Conservation (phyloP, 1,140 invertebrate species). For the Ips typographus region DNA sequence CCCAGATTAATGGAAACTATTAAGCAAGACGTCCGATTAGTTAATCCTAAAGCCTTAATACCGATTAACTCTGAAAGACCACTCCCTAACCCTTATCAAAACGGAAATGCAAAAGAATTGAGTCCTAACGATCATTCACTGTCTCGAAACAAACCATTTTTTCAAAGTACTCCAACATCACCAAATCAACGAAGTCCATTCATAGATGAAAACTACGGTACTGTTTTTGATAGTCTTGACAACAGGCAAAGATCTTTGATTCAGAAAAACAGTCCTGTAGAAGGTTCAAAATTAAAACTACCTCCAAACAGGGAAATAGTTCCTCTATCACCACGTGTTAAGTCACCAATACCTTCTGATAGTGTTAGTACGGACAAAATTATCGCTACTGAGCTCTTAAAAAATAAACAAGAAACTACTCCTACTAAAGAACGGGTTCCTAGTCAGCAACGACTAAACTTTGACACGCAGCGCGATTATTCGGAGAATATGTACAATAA, state of each 20-base stretch:
- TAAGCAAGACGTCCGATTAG: constrained; percentile 43
- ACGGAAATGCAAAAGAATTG: constrained; percentile 2
- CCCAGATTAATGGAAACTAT: constrained; percentile 42
- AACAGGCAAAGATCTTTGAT: neutral
- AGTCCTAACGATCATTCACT: constrained; percentile 9
- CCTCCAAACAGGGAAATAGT: constrained; percentile 47
- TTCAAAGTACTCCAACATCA: constrained; percentile 9
- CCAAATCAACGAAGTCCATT: constrained; percentile 7
- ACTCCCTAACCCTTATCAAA: constrained; percentile 48
- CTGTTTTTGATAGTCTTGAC: constrained; percentile 43
- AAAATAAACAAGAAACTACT: constrained; percentile 36
- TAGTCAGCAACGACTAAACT: constrained; percentile 31
- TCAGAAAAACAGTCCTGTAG: constrained; percentile 37
- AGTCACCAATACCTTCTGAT: constrained; percentile 47
- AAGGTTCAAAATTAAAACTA: constrained; percentile 46
- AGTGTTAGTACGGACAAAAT: constrained; percentile 49
- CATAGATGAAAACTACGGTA: constrained; percentile 44
- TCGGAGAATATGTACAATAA: constrained; percentile 28
- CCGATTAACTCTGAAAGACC: constrained; percentile 49
- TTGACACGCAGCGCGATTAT: constrained; percentile 31
- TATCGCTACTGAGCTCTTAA: constrained; percentile 49
- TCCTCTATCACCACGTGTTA: constrained; percentile 46
- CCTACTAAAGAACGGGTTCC: constrained; percentile 26
- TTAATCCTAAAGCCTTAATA: constrained; percentile 49
- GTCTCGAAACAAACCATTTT: constrained; percentile 17